phyloP scores from a whole-genome alignment of 2,797 vertebrate species.

The Agapornis canus region DNA sequence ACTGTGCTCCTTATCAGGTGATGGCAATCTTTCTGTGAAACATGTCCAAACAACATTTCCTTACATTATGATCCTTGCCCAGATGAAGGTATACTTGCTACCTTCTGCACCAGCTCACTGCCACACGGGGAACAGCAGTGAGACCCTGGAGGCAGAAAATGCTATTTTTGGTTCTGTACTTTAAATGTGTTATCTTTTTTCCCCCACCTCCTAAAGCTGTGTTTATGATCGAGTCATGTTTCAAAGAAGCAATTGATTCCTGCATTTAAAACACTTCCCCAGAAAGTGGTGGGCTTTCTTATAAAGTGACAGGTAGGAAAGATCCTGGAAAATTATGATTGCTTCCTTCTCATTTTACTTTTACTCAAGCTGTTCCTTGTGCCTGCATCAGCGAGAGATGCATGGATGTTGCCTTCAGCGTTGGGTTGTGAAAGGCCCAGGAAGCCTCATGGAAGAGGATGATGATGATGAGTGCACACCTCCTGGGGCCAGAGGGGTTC shows the following conservation, averaged over 20 bases:
- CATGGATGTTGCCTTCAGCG: accelerated
- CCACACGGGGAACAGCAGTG: not conserved
- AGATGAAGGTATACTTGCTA: not conserved
- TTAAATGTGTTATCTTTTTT: not conserved
- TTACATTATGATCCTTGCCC: not conserved
- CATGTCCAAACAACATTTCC: not conserved
- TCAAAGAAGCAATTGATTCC: not conserved
- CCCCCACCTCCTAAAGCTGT: not conserved
- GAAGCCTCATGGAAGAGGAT: not conserved
- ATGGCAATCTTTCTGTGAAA: not conserved
- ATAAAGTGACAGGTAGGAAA: not conserved
- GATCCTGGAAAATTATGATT: not conserved
- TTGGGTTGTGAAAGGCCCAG: not conserved
- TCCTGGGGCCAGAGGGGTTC: not conserved
- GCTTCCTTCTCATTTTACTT: not conserved
- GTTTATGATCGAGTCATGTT: not conserved
- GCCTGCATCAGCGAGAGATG: not conserved
- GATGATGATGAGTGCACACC: not conserved
- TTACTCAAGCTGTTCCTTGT: not conserved
- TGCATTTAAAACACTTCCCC: not conserved
- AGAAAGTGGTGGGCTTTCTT: not conserved
- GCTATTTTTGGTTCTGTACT: not conserved
- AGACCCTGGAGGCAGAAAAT: not conserved
- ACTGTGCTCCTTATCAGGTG: accelerated
- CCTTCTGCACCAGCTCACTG: not conserved